A percentile compares a stretch with the other conserved stretches of the same genome.
Conservation (phyloP, 2,888 invertebrate genomes). For the Odontocolon sp. region DNA sequence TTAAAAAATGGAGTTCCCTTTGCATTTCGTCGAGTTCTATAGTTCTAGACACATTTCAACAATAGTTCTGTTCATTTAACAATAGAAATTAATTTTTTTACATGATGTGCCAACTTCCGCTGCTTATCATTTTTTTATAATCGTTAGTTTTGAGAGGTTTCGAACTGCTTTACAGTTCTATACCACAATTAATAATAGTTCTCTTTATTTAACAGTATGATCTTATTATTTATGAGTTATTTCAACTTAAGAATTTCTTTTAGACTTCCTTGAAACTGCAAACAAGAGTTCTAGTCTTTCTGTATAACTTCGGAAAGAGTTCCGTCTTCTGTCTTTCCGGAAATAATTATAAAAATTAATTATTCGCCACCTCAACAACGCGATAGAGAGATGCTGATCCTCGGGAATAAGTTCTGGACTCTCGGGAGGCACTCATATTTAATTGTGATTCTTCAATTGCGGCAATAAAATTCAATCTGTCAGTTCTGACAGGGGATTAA, state of each 20-base stretch:
- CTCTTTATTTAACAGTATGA: too few relatives aligned
- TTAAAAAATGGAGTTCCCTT: neutral
- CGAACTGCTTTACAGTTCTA: too few relatives aligned
- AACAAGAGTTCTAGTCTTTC: neutral
- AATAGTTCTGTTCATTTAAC: neutral
- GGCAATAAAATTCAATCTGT: too few relatives aligned
- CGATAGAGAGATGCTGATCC: neutral
- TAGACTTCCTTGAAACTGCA: too few relatives aligned
- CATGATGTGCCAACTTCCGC: neutral
- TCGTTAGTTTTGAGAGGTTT: too few relatives aligned
- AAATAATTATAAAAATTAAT: neutral
- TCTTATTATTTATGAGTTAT: too few relatives aligned
- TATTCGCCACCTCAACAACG: neutral
- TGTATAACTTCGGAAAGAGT: neutral
- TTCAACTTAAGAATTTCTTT: too few relatives aligned
- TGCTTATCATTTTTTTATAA: too few relatives aligned
- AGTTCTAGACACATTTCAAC: neutral
- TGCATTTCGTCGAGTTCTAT: neutral
- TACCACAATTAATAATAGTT: too few relatives aligned
- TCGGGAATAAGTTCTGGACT: neutral
- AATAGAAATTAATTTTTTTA: neutral
- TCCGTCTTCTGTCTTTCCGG: conserved; percentile 59
- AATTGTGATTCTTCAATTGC: too few relatives aligned
- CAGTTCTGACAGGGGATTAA: too few relatives aligned
- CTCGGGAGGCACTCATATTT: neutral